Evolutionary conservation across 2,888 invertebrate genomes (phyloP), one percentile per base, ranked within the genome.

Genomic region (Melanchra persicariae): DNA sequence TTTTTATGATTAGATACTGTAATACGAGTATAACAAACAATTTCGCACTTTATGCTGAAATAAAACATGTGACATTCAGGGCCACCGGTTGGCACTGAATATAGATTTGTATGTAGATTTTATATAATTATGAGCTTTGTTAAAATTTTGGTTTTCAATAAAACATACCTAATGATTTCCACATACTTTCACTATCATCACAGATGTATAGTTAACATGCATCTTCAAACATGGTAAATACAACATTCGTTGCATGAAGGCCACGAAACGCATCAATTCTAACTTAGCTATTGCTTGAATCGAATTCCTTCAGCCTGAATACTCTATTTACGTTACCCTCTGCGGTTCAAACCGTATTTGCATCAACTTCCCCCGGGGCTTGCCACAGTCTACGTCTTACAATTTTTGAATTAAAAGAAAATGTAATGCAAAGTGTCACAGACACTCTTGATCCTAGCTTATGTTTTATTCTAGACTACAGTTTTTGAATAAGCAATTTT

Each of bases 341-440:
- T 43, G 22, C 68, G 24, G 17, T 52, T 3, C 15, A 54, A 49
- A 60, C 34, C 22, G 54, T 70, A 79, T 83, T 77, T 76, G 63
- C 75, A 77, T 74, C 51, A 51, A 51, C 51, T 37, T 51, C 77
- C 71, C 66, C 19, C 0, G 75, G 61, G 83, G 84, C 47, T 67
- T 58, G 61, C 61, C 47, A 40, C 61, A 68, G 75, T 63, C 74
- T 69, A 34, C 62, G 26, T 77, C 81, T 83, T 73, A 83, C 51
- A 72, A 58, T 77, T 76, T 83, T 70, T 70, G 77, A 79, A 83
- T 82, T 83, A 83, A 84, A 74, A 82, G 70, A 77, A 82, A 82
- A 82, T 82, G 79, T 77, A 74, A 76, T 63, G 71, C 76, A 77
- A 79, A 70, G 47, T 75, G 71, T 77, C 66, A 72, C 63, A 76